Conservation (phyloP, 2,888 invertebrate genomes). For the Thysanoteuthis rhombus region DNA sequence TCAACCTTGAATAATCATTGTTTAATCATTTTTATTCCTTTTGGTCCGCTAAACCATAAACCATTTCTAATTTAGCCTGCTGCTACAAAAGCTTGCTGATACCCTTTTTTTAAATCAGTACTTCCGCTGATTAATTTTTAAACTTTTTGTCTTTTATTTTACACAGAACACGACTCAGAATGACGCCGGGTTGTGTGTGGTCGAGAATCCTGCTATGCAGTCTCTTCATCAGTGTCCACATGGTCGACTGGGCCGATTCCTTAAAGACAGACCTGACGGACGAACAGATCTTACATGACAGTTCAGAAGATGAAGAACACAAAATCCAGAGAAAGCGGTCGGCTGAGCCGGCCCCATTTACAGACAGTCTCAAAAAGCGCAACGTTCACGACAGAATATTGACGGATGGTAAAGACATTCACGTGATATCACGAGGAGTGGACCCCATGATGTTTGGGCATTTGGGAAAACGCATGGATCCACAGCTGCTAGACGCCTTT, state of each 20-base stretch:
- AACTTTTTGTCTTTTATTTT: neutral
- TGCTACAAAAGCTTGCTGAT: neutral
- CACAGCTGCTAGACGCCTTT: neutral
- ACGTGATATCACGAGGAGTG: neutral
- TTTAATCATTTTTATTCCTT: too few species aligned
- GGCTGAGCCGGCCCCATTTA: neutral
- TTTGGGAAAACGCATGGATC: neutral
- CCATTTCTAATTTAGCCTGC: too few species aligned
- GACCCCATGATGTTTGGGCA: neutral
- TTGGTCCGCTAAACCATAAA: too few species aligned
- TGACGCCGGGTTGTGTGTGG: slow-evolving; percentile 2
- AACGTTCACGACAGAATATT: neutral
- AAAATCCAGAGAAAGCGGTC: neutral
- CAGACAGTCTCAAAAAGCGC: neutral
- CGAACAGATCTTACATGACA: neutral
- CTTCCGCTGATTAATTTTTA: too few species aligned
- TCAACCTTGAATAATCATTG: too few species aligned
- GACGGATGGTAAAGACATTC: neutral
- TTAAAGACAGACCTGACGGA: neutral
- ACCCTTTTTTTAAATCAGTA: neutral
- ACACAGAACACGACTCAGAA: neutral
- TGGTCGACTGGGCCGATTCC: neutral
- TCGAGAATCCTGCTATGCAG: neutral
- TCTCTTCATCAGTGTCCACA: neutral
- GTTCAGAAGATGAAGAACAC: neutral